phyloP scores from a whole-genome alignment of 2,113 vertebrate species.

The Sander vitreus region DNA sequence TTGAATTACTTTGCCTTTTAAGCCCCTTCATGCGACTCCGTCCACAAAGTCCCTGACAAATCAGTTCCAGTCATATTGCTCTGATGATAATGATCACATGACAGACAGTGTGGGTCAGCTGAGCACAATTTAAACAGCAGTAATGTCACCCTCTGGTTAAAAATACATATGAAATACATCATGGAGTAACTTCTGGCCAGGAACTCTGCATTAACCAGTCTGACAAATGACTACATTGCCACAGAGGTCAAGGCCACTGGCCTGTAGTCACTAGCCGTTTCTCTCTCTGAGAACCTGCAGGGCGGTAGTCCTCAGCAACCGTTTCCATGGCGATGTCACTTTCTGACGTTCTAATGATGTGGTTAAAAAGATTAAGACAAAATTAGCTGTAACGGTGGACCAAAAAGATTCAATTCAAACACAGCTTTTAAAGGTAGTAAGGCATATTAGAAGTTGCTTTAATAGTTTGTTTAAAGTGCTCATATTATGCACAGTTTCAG shows the following conservation, averaged over 20 bases:
- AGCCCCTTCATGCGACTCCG: not conserved
- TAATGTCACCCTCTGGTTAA: not conserved
- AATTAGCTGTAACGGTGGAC: not conserved
- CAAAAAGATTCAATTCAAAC: not conserved
- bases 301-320: not conserved
- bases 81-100: constrained; percentile 58
- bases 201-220: not conserved
- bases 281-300: not conserved
- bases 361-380: not conserved
- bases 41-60: constrained; percentile 17
- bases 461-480: not conserved
- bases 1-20: not conserved
- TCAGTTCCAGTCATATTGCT: constrained; percentile 34
- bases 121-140: not conserved
- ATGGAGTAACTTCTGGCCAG: not conserved
- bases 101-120: constrained; percentile 25
- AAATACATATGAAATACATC: not conserved
- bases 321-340: not conserved
- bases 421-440: not conserved
- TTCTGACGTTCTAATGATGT: not conserved
- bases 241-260: constrained; percentile 2
- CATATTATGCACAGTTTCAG: no score
- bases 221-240: not conserved
- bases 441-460: not conserved
- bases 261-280: not conserved